Evolutionary conservation across 2,113 vertebrate species (phyloP), one percentile per base, ranked within the genome.

Genomic region (Vombatus ursinus): DNA sequence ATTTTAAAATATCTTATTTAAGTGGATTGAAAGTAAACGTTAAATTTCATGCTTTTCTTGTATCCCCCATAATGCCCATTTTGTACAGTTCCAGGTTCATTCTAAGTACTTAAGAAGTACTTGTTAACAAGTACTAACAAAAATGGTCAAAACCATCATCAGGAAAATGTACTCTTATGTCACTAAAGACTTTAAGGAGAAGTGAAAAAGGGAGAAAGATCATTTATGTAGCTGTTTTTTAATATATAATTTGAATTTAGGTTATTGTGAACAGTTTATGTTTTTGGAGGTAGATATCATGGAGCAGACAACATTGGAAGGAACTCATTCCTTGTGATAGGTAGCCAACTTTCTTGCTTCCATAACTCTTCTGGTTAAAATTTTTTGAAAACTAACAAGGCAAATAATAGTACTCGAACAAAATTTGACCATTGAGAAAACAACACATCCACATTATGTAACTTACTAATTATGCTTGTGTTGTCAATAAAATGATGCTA

Each of bases 401-500:
- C 96, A 96, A 94, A 95, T 96, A 52, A 93, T 89, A 23, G 95
- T 95, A 11, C 53, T 96, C 50, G 92, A 95, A 49, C 90, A 94
- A 52, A 54, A 89, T 91, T 94, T 95, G 96, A 0, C 0, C 97
- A 50, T 92, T 89, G 57, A 93, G 44, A 89, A 90, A 28, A 97
- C 50, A 90, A 89, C 96, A 94, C 31, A 51, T 28, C 6, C 37
- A 54, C 4, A 52, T 90, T 90, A 28, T 52, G 95, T 91, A 91
- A 53, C 57, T 95, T 95, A 96, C 53, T 94, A 53, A n/a, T 24
- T 8, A 24, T 44, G 44, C 68, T 44, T 84, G n/a, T 9, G 44
- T 84, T 44, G 6, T 84, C n/a, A 22, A 84, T 44, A 1, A 84
- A 84, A 44, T n/a, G 37, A 49, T 68, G 16, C 90, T 37, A 54